Evolutionary conservation across 2,888 invertebrate genomes (phyloP).

Genomic region (Flabesymbios commensalis): DNA sequence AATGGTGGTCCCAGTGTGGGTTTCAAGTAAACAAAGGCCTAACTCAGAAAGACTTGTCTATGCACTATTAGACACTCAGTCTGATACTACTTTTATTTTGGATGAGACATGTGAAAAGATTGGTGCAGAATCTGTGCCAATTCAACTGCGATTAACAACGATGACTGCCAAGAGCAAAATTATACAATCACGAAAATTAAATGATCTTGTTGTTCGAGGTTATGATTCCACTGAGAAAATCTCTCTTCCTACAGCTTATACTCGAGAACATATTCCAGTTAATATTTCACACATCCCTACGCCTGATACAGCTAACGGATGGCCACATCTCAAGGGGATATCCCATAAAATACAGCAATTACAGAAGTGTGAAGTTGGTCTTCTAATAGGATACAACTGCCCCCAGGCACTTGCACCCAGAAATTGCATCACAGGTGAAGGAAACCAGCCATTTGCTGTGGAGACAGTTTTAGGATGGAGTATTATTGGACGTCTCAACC

Average conservation of each 20-base stretch:
- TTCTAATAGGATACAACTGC: slow-evolving; percentile 37
- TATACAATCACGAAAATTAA: slow-evolving; percentile 5
- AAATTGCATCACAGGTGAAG: no score
- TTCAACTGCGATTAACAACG: slow-evolving; percentile 28
- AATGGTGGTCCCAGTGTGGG: slow-evolving; percentile 33
- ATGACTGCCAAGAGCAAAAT: slow-evolving; percentile 17
- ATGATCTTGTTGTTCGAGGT: slow-evolving; percentile 25
- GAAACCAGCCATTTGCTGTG: no score
- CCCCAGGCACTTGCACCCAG: slow-evolving; percentile 30
- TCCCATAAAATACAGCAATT: slow-evolving; percentile 20
- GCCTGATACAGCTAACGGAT: slow-evolving; percentile 23
- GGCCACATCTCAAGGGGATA: slow-evolving; percentile 30
- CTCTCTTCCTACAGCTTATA: slow-evolving; percentile 27
- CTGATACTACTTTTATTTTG: slow-evolving; percentile 33
- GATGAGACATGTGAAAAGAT: slow-evolving; percentile 18
- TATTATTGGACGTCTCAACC: no score
- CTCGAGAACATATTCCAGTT: slow-evolving; percentile 29
- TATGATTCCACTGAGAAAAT: slow-evolving; percentile 13
- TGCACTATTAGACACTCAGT: slow-evolving; percentile 35
- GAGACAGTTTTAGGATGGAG: no score
- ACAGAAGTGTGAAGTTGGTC: slow-evolving; percentile 26
- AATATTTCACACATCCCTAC: slow-evolving; percentile 38
- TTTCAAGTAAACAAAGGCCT: slow-evolving; percentile 21
- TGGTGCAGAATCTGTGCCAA: slow-evolving; percentile 7
- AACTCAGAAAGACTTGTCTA: slow-evolving; percentile 31